phyloP scores from a whole-genome alignment of 2,888 invertebrate genomes.

The Stenotaenia linearis region DNA sequence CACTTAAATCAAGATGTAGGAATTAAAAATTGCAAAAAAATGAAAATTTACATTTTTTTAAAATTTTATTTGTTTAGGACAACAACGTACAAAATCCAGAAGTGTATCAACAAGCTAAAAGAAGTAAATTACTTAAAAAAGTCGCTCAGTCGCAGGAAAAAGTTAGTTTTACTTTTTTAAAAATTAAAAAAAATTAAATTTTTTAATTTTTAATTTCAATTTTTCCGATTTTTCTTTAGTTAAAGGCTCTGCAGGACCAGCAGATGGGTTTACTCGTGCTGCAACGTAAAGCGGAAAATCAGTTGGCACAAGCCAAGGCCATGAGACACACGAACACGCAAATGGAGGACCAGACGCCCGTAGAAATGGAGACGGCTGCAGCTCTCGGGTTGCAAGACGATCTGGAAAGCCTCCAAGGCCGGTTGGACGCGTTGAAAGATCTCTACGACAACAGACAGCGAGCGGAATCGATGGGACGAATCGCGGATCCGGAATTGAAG shows the following conservation, averaged over 20 bases:
- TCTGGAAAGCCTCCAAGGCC: conserved; percentile 28
- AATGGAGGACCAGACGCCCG: neutral
- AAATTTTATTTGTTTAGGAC: neutral
- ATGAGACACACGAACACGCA: neutral
- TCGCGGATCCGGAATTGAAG: neutral
- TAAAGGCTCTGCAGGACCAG: conserved; percentile 19
- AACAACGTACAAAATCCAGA: neutral
- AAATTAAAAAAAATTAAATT: neutral
- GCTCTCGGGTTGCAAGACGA: conserved; percentile 30
- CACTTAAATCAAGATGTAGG: neutral
- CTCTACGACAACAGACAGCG: conserved; percentile 27
- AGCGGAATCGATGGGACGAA: neutral
- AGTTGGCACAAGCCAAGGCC: conserved; percentile 13
- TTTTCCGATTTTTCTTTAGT: neutral
- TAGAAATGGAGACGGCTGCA: neutral
- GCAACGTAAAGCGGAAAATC: conserved; percentile 21
- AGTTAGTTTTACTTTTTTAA: neutral
- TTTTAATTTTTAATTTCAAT: neutral
- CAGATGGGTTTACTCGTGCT: neutral
- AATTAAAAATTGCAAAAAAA: neutral
- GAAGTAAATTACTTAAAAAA: conserved; percentile 34
- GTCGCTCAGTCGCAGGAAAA: conserved; percentile 35
- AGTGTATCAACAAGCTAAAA: neutral
- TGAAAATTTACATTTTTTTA: neutral
- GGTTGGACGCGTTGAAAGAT: conserved; percentile 27